A percentile compares a stretch with the other conserved stretches of the same genome.
Conservation (phyloP, 30 jellyfish, hydroid and myxozoan species). For the Turritopsis dohrnii region DNA sequence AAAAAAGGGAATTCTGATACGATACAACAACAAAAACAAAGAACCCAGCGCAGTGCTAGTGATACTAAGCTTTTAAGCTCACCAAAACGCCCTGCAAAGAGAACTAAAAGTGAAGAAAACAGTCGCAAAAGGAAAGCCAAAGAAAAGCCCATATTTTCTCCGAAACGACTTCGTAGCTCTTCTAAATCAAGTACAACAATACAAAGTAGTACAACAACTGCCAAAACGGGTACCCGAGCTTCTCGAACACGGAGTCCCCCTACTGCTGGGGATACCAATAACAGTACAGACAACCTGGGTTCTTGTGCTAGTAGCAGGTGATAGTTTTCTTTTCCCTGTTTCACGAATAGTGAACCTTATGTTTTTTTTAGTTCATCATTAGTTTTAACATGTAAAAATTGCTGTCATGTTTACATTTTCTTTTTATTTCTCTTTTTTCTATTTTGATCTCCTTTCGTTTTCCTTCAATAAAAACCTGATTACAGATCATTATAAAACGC, state of each 20-base stretch:
- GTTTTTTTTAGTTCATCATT: too few relatives aligned
- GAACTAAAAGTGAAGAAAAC: constrained; percentile 17
- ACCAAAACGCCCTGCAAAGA: neutral
- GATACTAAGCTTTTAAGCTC: neutral
- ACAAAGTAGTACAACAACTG: constrained; percentile 35
- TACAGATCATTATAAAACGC: too few relatives aligned
- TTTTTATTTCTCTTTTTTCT: neutral
- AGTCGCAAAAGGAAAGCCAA: constrained; percentile 23
- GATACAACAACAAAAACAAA: neutral
- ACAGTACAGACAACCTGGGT: constrained; percentile 80
- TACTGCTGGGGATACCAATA: constrained; percentile 63
- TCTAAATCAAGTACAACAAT: neutral
- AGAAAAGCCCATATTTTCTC: constrained; percentile 23
- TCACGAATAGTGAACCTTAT: neutral
- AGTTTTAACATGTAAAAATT: neutral
- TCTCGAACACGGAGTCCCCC: constrained; percentile 94
- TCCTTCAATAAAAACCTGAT: neutral
- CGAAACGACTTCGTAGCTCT: constrained; percentile 31
- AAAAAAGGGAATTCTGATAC: neutral
- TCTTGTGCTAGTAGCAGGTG: constrained; percentile 99
- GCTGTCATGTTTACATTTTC: neutral
- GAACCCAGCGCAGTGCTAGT: neutral
- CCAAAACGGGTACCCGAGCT: constrained; percentile 97
- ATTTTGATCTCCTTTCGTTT: neutral
- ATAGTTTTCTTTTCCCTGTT: neutral